These are phyloP conservation scores for Morelia viridis DNA, from an alignment of 2,797 vertebrate species.

Conservation along the genomic window DNA sequence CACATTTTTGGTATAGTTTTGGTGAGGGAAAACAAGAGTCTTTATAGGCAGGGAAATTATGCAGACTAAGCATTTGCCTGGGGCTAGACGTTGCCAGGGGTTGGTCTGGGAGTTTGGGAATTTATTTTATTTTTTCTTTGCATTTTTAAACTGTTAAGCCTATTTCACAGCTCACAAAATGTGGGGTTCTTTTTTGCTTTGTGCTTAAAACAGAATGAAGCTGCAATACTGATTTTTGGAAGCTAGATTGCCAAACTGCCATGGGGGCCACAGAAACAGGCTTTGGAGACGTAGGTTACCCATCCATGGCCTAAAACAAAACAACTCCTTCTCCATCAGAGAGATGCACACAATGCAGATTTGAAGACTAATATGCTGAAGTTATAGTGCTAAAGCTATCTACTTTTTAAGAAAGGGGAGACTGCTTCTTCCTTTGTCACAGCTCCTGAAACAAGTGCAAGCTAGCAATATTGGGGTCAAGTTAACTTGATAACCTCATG, in stretches of 20 bases:
- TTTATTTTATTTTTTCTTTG: background rate
- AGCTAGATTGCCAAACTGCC: background rate
- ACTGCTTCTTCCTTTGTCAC: background rate
- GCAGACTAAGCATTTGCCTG: background rate
- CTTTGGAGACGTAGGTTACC: background rate
- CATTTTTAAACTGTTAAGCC: background rate
- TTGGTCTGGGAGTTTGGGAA: background rate
- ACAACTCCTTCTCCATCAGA: background rate
- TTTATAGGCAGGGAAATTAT: background rate
- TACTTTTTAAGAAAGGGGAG: background rate
- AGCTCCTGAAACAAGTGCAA: background rate
- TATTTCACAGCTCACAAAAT: background rate
- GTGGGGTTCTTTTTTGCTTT: background rate
- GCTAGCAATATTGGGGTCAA: background rate
- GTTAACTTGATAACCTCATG: accelerated
- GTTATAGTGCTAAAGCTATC: background rate
- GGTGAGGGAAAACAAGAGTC: background rate
- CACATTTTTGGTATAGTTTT: background rate
- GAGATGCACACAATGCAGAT: background rate
- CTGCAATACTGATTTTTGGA: background rate
- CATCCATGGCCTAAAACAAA: background rate
- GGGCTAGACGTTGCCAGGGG: background rate
- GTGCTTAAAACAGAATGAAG: background rate
- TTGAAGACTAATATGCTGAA: background rate
- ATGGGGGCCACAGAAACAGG: background rate